A percentile compares a stretch with the other conserved stretches of the same genome.
These are phyloP conservation scores for Samia ricini DNA, from an alignment of 1,140 invertebrate species.

Conservation along the genomic window DNA sequence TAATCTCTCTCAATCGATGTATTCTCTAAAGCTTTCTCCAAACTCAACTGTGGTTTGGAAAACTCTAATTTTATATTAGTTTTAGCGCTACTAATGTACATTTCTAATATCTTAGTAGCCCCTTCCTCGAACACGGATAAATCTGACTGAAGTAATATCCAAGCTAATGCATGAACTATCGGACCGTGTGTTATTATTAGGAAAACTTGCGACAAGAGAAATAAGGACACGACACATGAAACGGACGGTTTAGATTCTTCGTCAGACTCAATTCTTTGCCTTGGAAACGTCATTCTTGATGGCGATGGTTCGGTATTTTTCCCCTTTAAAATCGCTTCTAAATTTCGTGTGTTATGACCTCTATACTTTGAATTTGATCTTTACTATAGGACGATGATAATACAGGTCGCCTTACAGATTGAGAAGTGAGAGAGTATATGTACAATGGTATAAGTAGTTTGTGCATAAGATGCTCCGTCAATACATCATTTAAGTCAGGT, in stretches of 20 bases:
- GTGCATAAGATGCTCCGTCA: constrained; percentile 97
- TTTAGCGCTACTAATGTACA: constrained; percentile 80
- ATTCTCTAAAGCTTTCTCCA: constrained; percentile 80
- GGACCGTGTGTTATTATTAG: constrained; percentile 94
- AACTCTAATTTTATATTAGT: constrained; percentile 71
- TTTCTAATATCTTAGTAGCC: constrained; percentile 85
- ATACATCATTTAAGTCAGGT: constrained; percentile 94
- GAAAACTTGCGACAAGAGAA: constrained; percentile 97
- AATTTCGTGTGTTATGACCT: constrained; percentile 79
- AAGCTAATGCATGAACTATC: constrained; percentile 91
- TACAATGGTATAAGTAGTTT: constrained; percentile 96
- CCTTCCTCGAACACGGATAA: constrained; percentile 84
- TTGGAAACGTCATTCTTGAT: constrained; percentile 51
- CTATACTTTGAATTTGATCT: constrained; percentile 74
- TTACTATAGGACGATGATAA: constrained; percentile 56
- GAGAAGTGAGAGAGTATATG: constrained; percentile 90
- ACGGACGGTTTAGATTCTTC: constrained; percentile 83
- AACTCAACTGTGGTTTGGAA: constrained; percentile 79
- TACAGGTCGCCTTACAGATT: constrained; percentile 44
- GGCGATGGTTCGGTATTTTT: constrained; percentile 74
- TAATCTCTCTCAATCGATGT: constrained; percentile 65
- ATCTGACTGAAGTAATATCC: constrained; percentile 91
- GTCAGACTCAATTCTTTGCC: constrained; percentile 61
- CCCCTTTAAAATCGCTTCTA: constrained; percentile 79
- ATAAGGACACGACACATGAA: constrained; percentile 93